Base-by-base conservation (phyloP, 2,113 vertebrate genomes). In the Pagrus major region DNA sequence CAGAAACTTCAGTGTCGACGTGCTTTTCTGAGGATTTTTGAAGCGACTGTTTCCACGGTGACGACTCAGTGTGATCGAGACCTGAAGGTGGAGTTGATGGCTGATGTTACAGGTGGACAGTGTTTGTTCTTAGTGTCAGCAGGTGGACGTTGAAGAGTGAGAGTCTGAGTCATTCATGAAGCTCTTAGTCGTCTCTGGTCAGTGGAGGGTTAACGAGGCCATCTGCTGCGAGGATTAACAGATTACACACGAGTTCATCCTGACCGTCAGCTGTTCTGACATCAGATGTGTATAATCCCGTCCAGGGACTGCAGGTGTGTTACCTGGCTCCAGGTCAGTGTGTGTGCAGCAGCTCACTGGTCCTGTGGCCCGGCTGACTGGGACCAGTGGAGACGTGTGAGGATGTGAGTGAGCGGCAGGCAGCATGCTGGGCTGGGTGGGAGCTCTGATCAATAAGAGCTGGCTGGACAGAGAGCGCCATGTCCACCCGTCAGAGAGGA, bases 341-440 rank as follows among this genome's bases (percentile, higher is more conserved):
- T 41, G 42, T 9, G 54, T 3, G 58, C 41, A 1, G 64, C 20
- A 0, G 59, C 11, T 39, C 29, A 0, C 11, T 51, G 67, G 79
- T 37, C 14, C 35, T 6, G 55, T 23, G 51, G 80, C 20, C 29
- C 11, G 60, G 29, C 20, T 12, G 71, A 23, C 8, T 37, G 29
- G 42, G 42, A 55, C 49, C 29, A 11, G 54, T 33, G 41, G 14
- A 41, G 52, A 16, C 9, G 0, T 15, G 23, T 21, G 55, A 25
- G 47, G 9, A 59, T 76, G n/a, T 25, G 76, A 56, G 63, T 0
- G 35, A 29, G 71, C 27, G n/a, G 37, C 14, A n/a, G 47, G n/a
- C 81, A 78, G 65, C 71, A 94, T 94, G 92, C 76, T 94, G 58
- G 86, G 90, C 58, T 93, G 86, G 92, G 84, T 94, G 60, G 90